Evolutionary conservation across 2,113 vertebrate genomes (phyloP).

Genomic region (Scalopus aquaticus): DNA sequence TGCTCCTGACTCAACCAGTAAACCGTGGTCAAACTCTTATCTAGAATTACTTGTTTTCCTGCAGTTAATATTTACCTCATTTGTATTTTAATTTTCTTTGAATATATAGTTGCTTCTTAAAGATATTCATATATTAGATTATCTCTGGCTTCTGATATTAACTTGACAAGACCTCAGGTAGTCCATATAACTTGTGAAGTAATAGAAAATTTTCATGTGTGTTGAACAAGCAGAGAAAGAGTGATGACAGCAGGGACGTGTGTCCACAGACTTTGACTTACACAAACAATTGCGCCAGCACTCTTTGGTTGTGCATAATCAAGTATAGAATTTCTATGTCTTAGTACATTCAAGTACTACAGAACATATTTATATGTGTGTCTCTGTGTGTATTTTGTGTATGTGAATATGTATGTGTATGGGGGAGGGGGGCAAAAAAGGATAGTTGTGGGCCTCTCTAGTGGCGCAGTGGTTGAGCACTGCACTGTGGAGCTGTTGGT

Average conservation of each 20-base stretch:
- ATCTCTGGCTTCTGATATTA: not conserved
- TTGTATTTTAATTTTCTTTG: not conserved
- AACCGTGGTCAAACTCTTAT: not conserved
- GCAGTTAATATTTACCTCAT: not conserved
- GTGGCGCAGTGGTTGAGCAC: no score
- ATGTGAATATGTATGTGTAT: not conserved
- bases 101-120: not conserved
- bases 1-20: not conserved
- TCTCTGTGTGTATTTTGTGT: not conserved
- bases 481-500: no score
- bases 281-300: not conserved
- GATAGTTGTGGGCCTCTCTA: no score
- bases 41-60: not conserved
- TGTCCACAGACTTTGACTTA: not conserved
- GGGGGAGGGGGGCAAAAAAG: not conserved
- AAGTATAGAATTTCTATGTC: not conserved
- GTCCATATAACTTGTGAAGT: not conserved
- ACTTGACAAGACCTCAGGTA: not conserved
- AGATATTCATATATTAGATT: conserved; percentile 20
- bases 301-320: not conserved
- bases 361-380: not conserved
- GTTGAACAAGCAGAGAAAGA: not conserved
- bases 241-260: not conserved
- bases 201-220: not conserved
- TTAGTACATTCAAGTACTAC: not conserved